A percentile compares a stretch with the other conserved stretches of the same genome.
phyloP scores from a whole-genome alignment of 2,888 invertebrate genomes.

The Patella pellucida region DNA sequence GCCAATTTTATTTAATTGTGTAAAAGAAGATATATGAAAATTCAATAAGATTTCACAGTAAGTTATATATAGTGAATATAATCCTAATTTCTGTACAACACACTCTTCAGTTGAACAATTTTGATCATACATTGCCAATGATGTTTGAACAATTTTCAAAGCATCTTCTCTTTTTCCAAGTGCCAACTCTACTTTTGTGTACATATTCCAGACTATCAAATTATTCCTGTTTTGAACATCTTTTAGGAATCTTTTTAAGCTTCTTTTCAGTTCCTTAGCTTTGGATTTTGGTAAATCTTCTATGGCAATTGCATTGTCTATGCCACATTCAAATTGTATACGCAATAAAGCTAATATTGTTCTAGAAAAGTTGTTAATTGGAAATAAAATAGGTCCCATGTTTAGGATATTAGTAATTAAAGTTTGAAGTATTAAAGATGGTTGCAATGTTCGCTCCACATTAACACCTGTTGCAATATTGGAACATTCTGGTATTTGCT shows the following conservation, averaged over 20 bases:
- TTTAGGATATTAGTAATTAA: conserved; percentile 37
- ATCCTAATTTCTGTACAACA: conserved; percentile 27
- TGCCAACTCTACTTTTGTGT: conserved; percentile 59
- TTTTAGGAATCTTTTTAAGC: conserved; percentile 64
- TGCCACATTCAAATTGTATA: conserved; percentile 31
- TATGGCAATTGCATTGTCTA: conserved; percentile 17
- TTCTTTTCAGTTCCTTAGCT: conserved; percentile 62
- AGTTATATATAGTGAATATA: conserved; percentile 43
- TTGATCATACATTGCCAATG: conserved; percentile 51
- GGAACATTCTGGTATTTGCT: background rate
- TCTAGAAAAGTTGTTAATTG: conserved; percentile 27
- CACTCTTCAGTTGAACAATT: background rate
- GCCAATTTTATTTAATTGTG: conserved; percentile 11
- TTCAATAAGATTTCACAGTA: conserved; percentile 46
- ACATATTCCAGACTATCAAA: conserved; percentile 64
- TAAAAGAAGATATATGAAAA: conserved; percentile 24
- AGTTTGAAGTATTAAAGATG: conserved; percentile 19
- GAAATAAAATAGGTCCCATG: conserved; percentile 40
- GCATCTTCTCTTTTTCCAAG: conserved; percentile 62
- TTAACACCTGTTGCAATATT: background rate
- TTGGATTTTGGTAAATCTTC: conserved; percentile 34
- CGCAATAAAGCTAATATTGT: conserved; percentile 44
- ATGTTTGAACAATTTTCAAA: conserved; percentile 57
- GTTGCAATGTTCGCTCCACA: conserved; percentile 21
- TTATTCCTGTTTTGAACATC: conserved; percentile 66